Evolutionary conservation across 2,888 invertebrate genomes (phyloP).

Genomic region (Drosophila limbata): DNA sequence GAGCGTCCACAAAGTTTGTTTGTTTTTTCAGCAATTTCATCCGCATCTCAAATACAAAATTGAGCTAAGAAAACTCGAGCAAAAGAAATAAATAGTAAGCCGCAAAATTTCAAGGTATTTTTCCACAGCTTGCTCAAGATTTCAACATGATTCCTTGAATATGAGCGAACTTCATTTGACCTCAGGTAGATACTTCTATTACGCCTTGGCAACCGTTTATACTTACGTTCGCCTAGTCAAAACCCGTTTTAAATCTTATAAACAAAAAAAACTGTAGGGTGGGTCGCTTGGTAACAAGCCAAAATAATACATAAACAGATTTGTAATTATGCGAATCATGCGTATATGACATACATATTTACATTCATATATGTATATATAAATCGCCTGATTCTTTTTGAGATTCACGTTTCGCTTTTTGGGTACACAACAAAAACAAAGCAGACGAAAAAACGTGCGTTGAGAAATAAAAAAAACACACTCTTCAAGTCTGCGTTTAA

Average conservation of each 20-base stretch:
- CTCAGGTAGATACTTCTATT: conserved; percentile 67
- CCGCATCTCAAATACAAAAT: too few species aligned
- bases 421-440: conserved; percentile 24
- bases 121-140: conserved; percentile 41
- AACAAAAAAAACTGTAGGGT: conserved; percentile 42
- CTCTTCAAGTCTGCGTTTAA: conserved; percentile 5
- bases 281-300: conserved; percentile 58
- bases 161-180: conserved; percentile 58
- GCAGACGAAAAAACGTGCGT: conserved; percentile 38
- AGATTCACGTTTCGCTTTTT: conserved; percentile 41
- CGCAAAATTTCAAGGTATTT: conserved; percentile 30
- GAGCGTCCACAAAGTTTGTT: too few species aligned
- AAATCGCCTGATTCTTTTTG: conserved; percentile 12
- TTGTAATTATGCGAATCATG: conserved; percentile 38
- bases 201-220: conserved; percentile 52
- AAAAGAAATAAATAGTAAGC: too few species aligned
- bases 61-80: too few species aligned
- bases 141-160: conserved; percentile 46
- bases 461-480: conserved; percentile 1
- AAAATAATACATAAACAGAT: conserved; percentile 34
- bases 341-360: not conserved
- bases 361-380: conserved; percentile 6
- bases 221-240: conserved; percentile 39
- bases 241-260: conserved; percentile 63
- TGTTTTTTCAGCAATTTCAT: too few species aligned